Evolutionary conservation across 2,113 vertebrate species (phyloP), one percentile per base, ranked within the genome.

Genomic region (Phasianus colchicus): DNA sequence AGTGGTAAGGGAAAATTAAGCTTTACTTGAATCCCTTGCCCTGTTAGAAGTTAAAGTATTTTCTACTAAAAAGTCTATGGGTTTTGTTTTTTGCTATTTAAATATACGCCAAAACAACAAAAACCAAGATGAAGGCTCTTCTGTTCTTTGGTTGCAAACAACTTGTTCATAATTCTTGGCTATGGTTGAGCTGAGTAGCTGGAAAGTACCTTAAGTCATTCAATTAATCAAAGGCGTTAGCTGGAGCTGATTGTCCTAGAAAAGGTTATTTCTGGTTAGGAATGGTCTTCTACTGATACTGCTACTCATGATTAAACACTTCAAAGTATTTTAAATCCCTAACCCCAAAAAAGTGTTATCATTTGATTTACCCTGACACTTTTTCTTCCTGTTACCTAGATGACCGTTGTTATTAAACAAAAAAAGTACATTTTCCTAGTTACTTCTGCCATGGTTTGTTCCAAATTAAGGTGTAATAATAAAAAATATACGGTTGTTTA

Each of bases 301-400:
- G 42, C 89, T 96, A 38, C 81, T 92, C 22, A 65, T 69, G 78
- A 92, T 93, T 93, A 96, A 97, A 76, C 92, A 79, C 45, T 81
- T 90, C 2, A 57, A 83, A 93, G 60, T 92, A n/a, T 96, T 95
- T 92, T 1, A 92, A 90, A 69, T 88, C 72, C 65, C 76, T 96
- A 89, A 88, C 42, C 43, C 60, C 10, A 29, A 71, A 92, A 89
- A 82, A 30, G 13, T 69, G 16, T 89, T 96, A 55, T 30, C 69
- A 3, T 43, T 87, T 73, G 10, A 73, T 92, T 94, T 88, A 83
- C 73, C 76, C 21, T 58, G 48, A 67, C 94, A 3, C 25, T 83
- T 82, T 92, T 77, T 87, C 65, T 92, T 71, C 27, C 17, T 77
- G 60, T 88, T 96, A 96, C 86, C 93, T 96, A 88, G 40, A 87